Base-by-base conservation (phyloP, 1,140 invertebrate genomes). In the Drosophila ercepeae region DNA sequence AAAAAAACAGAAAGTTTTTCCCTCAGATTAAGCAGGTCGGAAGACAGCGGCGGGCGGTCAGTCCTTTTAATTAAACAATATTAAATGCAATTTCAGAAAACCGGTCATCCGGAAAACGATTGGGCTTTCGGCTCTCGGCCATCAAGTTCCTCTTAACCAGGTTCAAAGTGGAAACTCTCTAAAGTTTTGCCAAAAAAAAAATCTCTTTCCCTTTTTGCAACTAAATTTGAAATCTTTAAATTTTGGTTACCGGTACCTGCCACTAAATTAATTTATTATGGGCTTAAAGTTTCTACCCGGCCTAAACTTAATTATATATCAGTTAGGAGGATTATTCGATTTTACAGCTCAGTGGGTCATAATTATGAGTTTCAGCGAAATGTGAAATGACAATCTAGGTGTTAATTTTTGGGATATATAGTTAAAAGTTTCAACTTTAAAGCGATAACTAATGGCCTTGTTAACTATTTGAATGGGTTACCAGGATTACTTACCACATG, bases 401-500 rank as follows among this genome's bases (percentile, higher is more conserved):
- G 27, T 19, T 23, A 18, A 54, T 19, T 54, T 36, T 3, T 36
- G 34, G n/a, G 21, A 16, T 16, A 39, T 3, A 32, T 32, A 32
- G 29, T n/a, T n/a, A n/a, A n/a, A n/a, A 11, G 9, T 32, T n/a
- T n/a, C 11, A 11, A n/a, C 2, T 11, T 32, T 32, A 32, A 32
- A 32, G 29, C 29, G 29, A 13, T 14, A 16, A 13, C 16, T 42
- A 18, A 60, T 65, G 60, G 9, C 8, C 8, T 52, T 34, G 0
- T n/a, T n/a, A 11, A 53, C 60, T 67, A 52, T 13, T 44, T 53
- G 3, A 39, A 16, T 5, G 34, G 51, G 21, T 57, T 34, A 50
- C 32, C 50, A 45, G 11, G 21, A 59, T 84, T 89, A 89, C 86
- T 88, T 86, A 86, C 82, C 82, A 45, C 77, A 77, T 77, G 73